These are phyloP conservation scores for Ochropleura plecta DNA, from an alignment of 2,888 invertebrate species.

Conservation along the genomic window DNA sequence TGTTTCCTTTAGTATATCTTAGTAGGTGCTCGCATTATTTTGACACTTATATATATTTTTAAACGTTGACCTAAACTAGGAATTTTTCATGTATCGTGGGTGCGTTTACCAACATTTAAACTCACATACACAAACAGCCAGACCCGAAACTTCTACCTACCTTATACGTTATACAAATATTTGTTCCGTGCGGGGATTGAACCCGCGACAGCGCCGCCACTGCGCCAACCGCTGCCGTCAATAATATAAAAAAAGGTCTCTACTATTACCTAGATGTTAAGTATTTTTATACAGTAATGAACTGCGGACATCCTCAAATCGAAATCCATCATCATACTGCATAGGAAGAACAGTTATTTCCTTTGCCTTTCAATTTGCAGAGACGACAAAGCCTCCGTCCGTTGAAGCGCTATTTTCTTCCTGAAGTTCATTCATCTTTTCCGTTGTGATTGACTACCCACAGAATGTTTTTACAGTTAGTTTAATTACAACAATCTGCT, in stretches of 20 bases:
- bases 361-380: conserved; percentile 23
- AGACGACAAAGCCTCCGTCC: conserved; percentile 33
- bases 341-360: conserved; percentile 37
- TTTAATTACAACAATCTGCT: conserved; percentile 51
- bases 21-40: background rate
- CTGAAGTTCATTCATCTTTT: conserved; percentile 56
- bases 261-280: background rate
- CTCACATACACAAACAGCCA: no score
- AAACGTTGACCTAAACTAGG: no score
- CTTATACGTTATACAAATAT: no score
- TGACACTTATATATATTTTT: background rate
- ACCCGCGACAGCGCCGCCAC: no score
- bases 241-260: background rate
- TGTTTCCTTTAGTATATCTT: background rate
- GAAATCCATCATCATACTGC: conserved; percentile 38
- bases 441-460: conserved; percentile 41
- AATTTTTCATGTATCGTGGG: no score
- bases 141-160: no score
- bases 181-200: no score
- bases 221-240: no score
- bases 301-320: conserved; percentile 66
- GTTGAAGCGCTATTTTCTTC: conserved; percentile 37
- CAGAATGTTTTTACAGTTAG: conserved; percentile 47
- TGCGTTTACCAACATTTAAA: no score
- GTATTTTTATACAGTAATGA: conserved; percentile 2